Conservation (phyloP, 2,113 vertebrate genomes). For the Hippocampus mohnikei region DNA sequence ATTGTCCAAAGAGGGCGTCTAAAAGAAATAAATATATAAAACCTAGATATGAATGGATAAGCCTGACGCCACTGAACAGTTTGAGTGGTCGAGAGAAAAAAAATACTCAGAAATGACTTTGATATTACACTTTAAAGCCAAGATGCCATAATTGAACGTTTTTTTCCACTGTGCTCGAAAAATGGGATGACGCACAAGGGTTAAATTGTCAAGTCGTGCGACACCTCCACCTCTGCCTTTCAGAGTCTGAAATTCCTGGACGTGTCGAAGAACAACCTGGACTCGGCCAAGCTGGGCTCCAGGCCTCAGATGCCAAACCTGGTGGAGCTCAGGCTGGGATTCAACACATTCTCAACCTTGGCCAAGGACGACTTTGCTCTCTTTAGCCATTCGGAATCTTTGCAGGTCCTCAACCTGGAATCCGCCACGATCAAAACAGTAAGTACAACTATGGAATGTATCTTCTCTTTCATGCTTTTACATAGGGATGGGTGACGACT, state of each 20-base stretch:
- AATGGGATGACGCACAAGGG: too few species aligned
- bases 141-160: too few species aligned
- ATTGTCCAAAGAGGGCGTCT: too few species aligned
- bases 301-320: slow-evolving; percentile 78
- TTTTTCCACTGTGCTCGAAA: too few species aligned
- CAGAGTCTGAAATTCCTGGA: slow-evolving; percentile 83
- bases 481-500: too few species aligned
- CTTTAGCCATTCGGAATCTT: slow-evolving; percentile 70
- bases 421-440: slow-evolving; percentile 79
- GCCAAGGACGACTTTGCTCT: slow-evolving; percentile 78
- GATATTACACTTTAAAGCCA: too few species aligned
- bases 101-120: too few species aligned
- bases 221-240: not conserved
- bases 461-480: not conserved
- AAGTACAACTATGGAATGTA: slow-evolving; percentile 31
- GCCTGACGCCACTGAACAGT: too few species aligned
- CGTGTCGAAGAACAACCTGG: slow-evolving; percentile 81
- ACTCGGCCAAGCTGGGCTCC: slow-evolving; percentile 76
- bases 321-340: slow-evolving; percentile 69
- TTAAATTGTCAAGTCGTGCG: not conserved
- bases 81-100: too few species aligned
- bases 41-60: too few species aligned
- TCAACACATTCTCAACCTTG: slow-evolving; percentile 76
- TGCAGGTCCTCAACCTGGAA: slow-evolving; percentile 81
- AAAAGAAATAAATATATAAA: too few species aligned